These are phyloP conservation scores for Anguilla pacifica DNA, from an alignment of 2,797 vertebrate genomes.

Conservation along the genomic window DNA sequence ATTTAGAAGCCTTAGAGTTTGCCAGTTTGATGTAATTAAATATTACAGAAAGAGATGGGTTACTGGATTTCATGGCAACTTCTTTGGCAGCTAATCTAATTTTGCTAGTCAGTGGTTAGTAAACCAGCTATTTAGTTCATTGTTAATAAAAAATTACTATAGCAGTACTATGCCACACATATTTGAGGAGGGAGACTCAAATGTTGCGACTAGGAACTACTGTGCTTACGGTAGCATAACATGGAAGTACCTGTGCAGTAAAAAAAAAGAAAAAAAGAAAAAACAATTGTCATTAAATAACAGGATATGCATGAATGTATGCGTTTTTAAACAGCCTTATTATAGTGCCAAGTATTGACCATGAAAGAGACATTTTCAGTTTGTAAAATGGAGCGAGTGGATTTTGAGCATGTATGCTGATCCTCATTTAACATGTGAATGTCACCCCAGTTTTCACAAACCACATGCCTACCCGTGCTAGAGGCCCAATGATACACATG, in stretches of 20 bases:
- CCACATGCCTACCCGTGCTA: background rate
- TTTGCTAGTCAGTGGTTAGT: background rate
- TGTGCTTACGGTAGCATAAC: background rate
- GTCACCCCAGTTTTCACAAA: background rate
- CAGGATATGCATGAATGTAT: background rate
- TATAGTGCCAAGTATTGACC: background rate
- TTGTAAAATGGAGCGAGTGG: background rate
- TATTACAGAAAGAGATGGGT: background rate
- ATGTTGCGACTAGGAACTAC: background rate
- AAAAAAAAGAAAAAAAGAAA: background rate
- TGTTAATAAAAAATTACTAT: too few relatives aligned
- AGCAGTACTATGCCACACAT: background rate
- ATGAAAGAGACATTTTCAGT: background rate
- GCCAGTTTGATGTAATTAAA: background rate
- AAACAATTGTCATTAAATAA: background rate
- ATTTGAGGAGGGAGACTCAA: background rate
- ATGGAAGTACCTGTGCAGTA: background rate
- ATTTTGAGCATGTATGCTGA: background rate
- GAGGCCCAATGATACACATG: background rate
- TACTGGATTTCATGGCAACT: background rate
- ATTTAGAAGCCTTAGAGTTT: background rate
- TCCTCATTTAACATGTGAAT: background rate
- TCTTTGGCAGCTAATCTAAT: background rate
- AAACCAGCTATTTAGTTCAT: background rate
- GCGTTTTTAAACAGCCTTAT: background rate